Base-by-base conservation (phyloP, 2,113 vertebrate genomes). In the Nothocercus julius region DNA sequence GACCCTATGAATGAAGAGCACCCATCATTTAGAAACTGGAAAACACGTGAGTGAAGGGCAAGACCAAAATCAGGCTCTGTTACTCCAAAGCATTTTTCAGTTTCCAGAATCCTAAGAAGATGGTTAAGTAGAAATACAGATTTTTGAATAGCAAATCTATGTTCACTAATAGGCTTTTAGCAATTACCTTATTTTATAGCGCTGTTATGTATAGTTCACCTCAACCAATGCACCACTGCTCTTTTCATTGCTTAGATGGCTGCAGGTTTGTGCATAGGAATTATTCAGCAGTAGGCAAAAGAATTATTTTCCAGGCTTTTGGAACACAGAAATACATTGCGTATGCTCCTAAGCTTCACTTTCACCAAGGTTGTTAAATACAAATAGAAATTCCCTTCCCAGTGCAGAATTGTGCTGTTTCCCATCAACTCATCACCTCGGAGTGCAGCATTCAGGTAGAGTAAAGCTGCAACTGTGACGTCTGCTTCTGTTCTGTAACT, bases 341-440 rank as follows among this genome's bases (percentile, higher is more conserved):
- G 58, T 90, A 16, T 49, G 58, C 62, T 93, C 74, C 34, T 90
- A 62, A 85, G 92, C 82, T 93, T 96, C 77, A 79, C 90, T 95
- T 93, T 96, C 92, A 62, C 62, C 90, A 72, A 34, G 67, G 83
- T 92, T 80, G 88, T 96, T 88, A 89, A 89, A 90, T 69, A 56
- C 30, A 80, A 91, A 38, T 82, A 93, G 89, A 93, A 89, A 59
- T 77, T 95, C 58, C 67, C 38, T 93, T 28, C 38, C 87, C 19
- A 5, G 56, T 76, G 36, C 67, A 56, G 53, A 62, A 77, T 63
- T 79, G 44, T 58, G 83, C 94, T 96, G 88, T 89, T 95, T 90
- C 80, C 58, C 85, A 90, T 95, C 94, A 96, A 86, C 74, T 96
- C 84, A 87, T 89, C 93, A 92, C 92, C 90, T 97, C 81, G 69